phyloP scores from a whole-genome alignment of 2,888 invertebrate species.

The Macaria liturata region DNA sequence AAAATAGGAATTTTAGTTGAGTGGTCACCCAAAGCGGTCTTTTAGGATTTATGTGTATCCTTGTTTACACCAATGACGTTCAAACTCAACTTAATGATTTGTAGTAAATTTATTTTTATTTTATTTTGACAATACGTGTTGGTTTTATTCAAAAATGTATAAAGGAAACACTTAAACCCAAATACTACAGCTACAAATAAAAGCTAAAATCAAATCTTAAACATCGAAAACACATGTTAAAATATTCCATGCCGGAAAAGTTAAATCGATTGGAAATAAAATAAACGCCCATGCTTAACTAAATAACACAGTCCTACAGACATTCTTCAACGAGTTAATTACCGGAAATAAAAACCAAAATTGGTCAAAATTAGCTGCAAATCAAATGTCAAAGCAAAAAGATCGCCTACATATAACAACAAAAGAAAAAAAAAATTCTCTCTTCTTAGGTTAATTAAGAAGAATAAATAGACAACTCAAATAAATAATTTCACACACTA shows the following conservation, averaged over 20 bases:
- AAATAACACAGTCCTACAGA: slow-evolving; percentile 30
- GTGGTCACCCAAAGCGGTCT: slow-evolving; percentile 23
- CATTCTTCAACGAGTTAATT: slow-evolving; percentile 33
- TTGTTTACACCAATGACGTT: slow-evolving; percentile 16
- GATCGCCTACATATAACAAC: slow-evolving; percentile 42
- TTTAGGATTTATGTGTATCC: slow-evolving; percentile 36
- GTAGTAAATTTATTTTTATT: no score
- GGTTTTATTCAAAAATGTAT: no score
- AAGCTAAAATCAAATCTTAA: slow-evolving; percentile 37
- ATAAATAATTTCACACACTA: no score
- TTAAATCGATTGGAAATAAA: slow-evolving; percentile 26
- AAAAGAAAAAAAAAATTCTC: not conserved
- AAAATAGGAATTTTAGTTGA: slow-evolving; percentile 10
- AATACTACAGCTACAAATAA: slow-evolving; percentile 4
- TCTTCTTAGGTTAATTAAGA: no score
- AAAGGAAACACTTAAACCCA: not conserved
- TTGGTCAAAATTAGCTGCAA: slow-evolving; percentile 29
- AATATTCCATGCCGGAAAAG: slow-evolving; percentile 35
- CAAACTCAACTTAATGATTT: no score
- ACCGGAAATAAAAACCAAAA: slow-evolving; percentile 34
- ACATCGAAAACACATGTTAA: slow-evolving; percentile 44
- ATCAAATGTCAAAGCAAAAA: slow-evolving; percentile 35
- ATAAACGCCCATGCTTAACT: slow-evolving; percentile 33
- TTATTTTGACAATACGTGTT: no score
- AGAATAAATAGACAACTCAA: no score